Evolutionary conservation across 1,140 invertebrate species (phyloP), one percentile per base, ranked within the genome.

Genomic region (Drosophila arizonae): DNA sequence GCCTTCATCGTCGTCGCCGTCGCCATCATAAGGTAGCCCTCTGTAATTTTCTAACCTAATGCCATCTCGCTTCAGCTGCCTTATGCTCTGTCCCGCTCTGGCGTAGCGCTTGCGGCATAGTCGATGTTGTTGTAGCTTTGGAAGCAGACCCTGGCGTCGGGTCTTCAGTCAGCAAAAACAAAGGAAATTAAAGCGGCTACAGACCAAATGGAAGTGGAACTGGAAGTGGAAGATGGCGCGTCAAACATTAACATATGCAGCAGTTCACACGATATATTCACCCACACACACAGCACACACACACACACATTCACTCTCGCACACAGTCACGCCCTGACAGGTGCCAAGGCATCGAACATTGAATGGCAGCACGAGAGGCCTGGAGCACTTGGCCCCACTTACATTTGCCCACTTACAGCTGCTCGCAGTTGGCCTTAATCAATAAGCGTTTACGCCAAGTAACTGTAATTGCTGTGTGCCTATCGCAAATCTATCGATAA

Each of bases 181-280:
- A 82, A 55, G 73, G 51, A 87, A 87, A 81, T 88, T 87, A 79
- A 81, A 67, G 69, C 80, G 41, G 45, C 54, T 43, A n/a, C 36
- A 56, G 50, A 56, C 43, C 43, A 65, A 71, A 54, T 71, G 33
- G 52, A 36, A 39, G 33, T 56, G 33, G 67, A 60, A 57, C 46
- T 61, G 45, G 55, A 43, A 56, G 77, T 68, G 63, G 75, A 86
- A 87, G 71, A 86, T 86, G 80, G 80, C 80, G 76, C 41, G 62
- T 45, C 56, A 65, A 79, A 70, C 81, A 82, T 86, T 87, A 86
- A 82, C 82, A 87, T 88, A 82, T 87, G 82, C 84, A 84, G 84
- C 67, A 54, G 73, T 88, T 87, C 82, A 84, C 82, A 87, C 82
- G 74, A 84, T 88, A 88, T 72, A 77, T 74, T 65, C 65, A 69